phyloP scores from a whole-genome alignment of 2,113 vertebrate genomes.

The Elaphurus davidianus region DNA sequence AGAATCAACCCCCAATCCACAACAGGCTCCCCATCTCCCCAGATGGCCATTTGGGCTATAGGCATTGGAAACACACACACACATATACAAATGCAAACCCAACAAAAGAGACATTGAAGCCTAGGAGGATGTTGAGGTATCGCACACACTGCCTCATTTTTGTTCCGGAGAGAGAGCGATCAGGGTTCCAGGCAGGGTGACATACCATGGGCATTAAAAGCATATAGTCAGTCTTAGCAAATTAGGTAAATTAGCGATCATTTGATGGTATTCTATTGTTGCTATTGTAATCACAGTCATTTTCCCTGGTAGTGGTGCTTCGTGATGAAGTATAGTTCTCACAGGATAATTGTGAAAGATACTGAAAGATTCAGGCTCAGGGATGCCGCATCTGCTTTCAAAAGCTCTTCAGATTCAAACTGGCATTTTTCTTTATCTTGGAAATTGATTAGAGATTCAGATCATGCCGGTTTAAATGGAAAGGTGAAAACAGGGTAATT shows the following conservation, averaged over 20 bases:
- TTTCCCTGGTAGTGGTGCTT: constrained; percentile 84
- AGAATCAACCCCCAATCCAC: constrained; percentile 41
- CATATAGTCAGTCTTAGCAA: constrained; percentile 80
- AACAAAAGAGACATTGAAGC: constrained; percentile 34
- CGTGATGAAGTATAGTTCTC: constrained; percentile 83
- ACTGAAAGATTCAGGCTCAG: constrained; percentile 76
- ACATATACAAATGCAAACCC: background rate
- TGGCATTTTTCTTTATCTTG: constrained; percentile 88
- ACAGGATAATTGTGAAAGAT: constrained; percentile 83
- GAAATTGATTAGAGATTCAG: constrained; percentile 89
- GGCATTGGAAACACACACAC: background rate
- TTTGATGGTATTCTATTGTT: constrained; percentile 84
- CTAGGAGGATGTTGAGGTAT: constrained; percentile 32
- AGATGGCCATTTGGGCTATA: constrained; percentile 54
- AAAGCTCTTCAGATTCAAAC: constrained; percentile 88
- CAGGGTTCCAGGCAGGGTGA: constrained; percentile 68
- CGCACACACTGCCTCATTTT: constrained; percentile 64
- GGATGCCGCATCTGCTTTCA: constrained; percentile 85
- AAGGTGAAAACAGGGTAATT: constrained; percentile 91
- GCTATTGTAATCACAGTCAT: constrained; percentile 85
- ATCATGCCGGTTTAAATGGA: constrained; percentile 86
- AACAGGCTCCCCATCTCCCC: constrained; percentile 58
- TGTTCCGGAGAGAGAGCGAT: constrained; percentile 73
- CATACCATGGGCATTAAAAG: constrained; percentile 67
- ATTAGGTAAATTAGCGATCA: constrained; percentile 83